phyloP scores from a whole-genome alignment of 2,888 invertebrate genomes.

The Aphelenchoides bicaudatus region DNA sequence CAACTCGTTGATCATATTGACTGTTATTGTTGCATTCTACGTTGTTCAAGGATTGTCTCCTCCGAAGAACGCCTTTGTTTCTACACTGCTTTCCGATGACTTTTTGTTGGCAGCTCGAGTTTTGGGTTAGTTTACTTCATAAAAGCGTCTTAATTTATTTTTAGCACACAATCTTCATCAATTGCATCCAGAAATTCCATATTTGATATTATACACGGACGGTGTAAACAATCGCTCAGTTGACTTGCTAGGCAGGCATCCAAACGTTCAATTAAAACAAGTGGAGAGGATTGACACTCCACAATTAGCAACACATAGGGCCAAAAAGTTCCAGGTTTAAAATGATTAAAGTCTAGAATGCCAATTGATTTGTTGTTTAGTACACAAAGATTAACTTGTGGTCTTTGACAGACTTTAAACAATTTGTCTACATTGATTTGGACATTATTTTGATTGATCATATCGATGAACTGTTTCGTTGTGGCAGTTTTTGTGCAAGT shows the following conservation, averaged over 20 bases:
- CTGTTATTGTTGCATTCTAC: too few relatives aligned
- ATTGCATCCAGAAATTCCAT: slow-evolving; percentile 31
- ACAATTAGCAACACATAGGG: slow-evolving; percentile 39
- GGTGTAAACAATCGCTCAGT: slow-evolving; percentile 37
- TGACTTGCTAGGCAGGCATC: slow-evolving; percentile 26
- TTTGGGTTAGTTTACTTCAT: slow-evolving; percentile 35
- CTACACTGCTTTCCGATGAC: slow-evolving; percentile 41
- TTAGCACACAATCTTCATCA: slow-evolving; percentile 16
- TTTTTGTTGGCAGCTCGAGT: slow-evolving; percentile 44
- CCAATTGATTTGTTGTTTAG: slow-evolving; percentile 36
- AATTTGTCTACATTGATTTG: slow-evolving; percentile 43
- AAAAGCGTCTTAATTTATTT: not conserved
- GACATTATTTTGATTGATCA: slow-evolving; percentile 41
- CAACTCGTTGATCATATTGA: too few relatives aligned
- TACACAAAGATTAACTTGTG: slow-evolving; percentile 54
- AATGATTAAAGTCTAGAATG: not conserved
- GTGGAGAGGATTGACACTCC: slow-evolving; percentile 49
- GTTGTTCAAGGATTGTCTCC: too few relatives aligned
- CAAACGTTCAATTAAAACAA: slow-evolving; percentile 35
- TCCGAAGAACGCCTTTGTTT: slow-evolving; percentile 32
- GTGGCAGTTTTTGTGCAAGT: slow-evolving; percentile 46
- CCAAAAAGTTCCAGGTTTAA: slow-evolving; percentile 45
- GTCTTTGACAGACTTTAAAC: slow-evolving; percentile 42
- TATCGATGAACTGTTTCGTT: slow-evolving; percentile 41
- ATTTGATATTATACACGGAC: slow-evolving; percentile 44